Conservation (phyloP, 2,888 invertebrate genomes). For the Sesamia inferens region DNA sequence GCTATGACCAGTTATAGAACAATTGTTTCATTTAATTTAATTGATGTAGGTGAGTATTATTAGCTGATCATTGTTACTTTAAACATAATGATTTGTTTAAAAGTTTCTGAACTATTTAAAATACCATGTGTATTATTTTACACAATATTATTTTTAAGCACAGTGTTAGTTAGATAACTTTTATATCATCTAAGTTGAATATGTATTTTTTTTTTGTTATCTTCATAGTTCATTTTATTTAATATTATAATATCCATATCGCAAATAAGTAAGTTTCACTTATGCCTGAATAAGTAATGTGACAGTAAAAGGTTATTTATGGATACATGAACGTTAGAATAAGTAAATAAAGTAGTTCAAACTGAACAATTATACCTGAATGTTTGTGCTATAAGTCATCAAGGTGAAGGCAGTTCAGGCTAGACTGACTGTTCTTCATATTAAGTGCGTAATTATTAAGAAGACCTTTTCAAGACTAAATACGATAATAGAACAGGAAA, state of each 20-base stretch:
- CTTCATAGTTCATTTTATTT: not conserved
- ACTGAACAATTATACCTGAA: conserved; percentile 50
- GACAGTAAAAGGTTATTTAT: conserved; percentile 26
- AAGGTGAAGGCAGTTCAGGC: conserved; percentile 20
- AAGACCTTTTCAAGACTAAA: not conserved
- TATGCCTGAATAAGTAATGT: conserved; percentile 36
- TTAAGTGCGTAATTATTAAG: conserved; percentile 24
- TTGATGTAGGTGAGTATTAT: conserved; percentile 55
- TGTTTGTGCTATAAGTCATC: conserved; percentile 37
- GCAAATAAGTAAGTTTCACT: conserved; percentile 23
- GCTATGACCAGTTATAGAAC: conserved; percentile 43
- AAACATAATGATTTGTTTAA: not conserved
- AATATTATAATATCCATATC: not conserved
- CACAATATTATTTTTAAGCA: not conserved
- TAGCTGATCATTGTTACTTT: not conserved
- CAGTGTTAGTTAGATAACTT: not conserved
- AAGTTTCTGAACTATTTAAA: not conserved
- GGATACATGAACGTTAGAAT: conserved; percentile 44
- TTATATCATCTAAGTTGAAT: too few species aligned
- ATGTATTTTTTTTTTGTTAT: too few species aligned
- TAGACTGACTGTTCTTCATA: conserved; percentile 25
- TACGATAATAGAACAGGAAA: not conserved
- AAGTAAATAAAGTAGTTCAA: conserved; percentile 55
- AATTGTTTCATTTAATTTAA: conserved; percentile 27
- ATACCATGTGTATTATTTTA: not conserved